Evolutionary conservation across 2,113 vertebrate genomes (phyloP).

Genomic region (Xiphias gladius): DNA sequence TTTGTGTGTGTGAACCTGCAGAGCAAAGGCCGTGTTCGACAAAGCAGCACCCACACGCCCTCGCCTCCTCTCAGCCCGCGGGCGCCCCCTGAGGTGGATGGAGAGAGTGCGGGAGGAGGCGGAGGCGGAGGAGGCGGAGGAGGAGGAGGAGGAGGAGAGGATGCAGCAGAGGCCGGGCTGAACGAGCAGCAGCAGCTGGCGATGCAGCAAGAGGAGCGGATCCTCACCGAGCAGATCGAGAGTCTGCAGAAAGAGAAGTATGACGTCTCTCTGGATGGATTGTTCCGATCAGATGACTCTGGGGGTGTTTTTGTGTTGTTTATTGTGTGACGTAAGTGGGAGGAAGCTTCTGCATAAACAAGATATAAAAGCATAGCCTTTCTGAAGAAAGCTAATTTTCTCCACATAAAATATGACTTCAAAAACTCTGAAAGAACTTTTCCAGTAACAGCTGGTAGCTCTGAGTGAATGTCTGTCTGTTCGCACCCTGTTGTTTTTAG

Average conservation of each 20-base stretch:
- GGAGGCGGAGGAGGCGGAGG: constrained; percentile 69
- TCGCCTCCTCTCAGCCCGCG: constrained; percentile 85
- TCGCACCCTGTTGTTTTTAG: no score
- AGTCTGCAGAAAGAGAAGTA: constrained; percentile 96
- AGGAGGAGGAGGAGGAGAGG: constrained; percentile 79
- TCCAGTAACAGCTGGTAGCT: no score
- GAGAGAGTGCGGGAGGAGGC: constrained; percentile 80
- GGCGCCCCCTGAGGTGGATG: constrained; percentile 78
- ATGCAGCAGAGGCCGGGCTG: constrained; percentile 82
- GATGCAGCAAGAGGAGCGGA: constrained; percentile 94
- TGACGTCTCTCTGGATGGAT: constrained; percentile 52
- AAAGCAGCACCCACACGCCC: constrained; percentile 78
- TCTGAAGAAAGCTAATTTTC: no score
- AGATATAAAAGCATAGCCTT: no score
- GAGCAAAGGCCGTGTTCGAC: constrained; percentile 87
- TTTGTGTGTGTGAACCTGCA: constrained; percentile 67
- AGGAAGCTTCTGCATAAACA: no score
- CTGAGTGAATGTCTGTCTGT: neutral
- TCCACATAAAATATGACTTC: no score
- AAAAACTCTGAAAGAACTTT: no score
- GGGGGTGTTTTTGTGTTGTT: neutral
- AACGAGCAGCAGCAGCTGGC: constrained; percentile 91
- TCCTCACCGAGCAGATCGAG: constrained; percentile 93
- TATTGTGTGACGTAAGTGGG: neutral
- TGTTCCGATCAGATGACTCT: neutral